phyloP scores from a whole-genome alignment of 2,888 invertebrate genomes.

The Hemistola chrysoprasaria region DNA sequence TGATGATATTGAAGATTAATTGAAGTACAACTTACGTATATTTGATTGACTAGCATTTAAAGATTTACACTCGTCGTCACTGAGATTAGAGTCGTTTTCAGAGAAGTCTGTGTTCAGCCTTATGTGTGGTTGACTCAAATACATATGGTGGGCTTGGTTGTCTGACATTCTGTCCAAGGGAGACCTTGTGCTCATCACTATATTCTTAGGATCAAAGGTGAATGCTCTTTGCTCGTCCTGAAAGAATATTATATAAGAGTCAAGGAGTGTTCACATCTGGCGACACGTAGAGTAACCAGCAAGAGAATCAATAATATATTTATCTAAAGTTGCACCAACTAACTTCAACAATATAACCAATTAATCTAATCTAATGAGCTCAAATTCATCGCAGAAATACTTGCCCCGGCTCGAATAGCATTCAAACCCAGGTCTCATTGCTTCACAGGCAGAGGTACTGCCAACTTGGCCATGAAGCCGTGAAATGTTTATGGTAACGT shows the following conservation, averaged over 20 bases:
- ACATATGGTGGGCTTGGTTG: constrained; percentile 43
- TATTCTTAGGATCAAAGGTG: constrained; percentile 59
- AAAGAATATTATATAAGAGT: constrained; percentile 10
- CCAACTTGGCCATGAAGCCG: too few species aligned
- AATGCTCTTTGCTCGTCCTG: constrained; percentile 59
- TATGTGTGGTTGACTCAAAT: constrained; percentile 58
- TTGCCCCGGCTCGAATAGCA: too few species aligned
- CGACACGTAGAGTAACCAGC: too few species aligned
- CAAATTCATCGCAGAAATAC: too few species aligned
- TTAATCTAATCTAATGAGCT: too few species aligned
- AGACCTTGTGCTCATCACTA: constrained; percentile 48
- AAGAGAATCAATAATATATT: too few species aligned
- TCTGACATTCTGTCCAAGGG: constrained; percentile 42
- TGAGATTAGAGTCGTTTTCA: constrained; percentile 67
- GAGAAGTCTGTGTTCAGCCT: constrained; percentile 56
- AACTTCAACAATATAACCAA: too few species aligned
- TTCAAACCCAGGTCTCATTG: too few species aligned
- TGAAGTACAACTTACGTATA: constrained; percentile 48
- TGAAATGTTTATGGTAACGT: too few species aligned
- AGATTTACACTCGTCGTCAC: constrained; percentile 69
- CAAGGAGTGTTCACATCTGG: constrained; percentile 3
- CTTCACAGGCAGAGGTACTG: too few species aligned
- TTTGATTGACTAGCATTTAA: constrained; percentile 64
- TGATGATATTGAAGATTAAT: neutral
- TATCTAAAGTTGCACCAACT: too few species aligned